Evolutionary conservation across 2,113 vertebrate species (phyloP), one percentile per base, ranked within the genome.

Genomic region (Jaculus jaculus): DNA sequence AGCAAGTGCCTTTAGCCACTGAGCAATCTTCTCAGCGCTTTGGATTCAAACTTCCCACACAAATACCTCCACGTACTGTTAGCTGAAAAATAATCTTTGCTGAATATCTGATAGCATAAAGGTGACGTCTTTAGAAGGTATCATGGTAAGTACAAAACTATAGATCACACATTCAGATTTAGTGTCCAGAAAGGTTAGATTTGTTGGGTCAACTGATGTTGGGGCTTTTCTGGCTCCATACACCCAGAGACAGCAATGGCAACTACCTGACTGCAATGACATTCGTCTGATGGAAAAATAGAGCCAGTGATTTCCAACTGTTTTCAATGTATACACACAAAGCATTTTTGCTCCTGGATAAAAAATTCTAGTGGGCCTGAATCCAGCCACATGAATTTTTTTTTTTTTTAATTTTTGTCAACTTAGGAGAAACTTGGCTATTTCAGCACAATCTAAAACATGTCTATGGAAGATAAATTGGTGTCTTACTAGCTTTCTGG

Each of bases 371-470:
- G 51, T 54, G 39, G 84, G 78, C 60, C 65, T 69, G 60, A 91
- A 95, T 96, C 78, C 78, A 95, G 81, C 61, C 37, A 88, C 61
- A 94, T 94, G 58, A 21, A 75, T 85, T 88, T 32, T 47, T 47
- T 6, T 47, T 47, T 47, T 47, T 6, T 60, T 54, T 84, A n/a
- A n/a, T 90, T 85, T 91, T 92, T 17, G 58, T 74, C 65, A 89
- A 68, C 21, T 72, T 81, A 65, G 51, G 51, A 95, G 78, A 97
- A 95, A 92, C 80, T 90, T 95, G 90, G 93, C 47, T 87, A 88
- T 90, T 95, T 95, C 42, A 91, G 82, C 69, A 82, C 26, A 86
- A 85, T 90, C 77, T 82, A 91, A 93, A 96, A 88, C 1, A 73
- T 37, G 47, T 74, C 63, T 95, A 5, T 65, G 65, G 71, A 93